These are phyloP conservation scores for Morone saxatilis DNA, from an alignment of 2,113 vertebrate species.

Conservation along the genomic window DNA sequence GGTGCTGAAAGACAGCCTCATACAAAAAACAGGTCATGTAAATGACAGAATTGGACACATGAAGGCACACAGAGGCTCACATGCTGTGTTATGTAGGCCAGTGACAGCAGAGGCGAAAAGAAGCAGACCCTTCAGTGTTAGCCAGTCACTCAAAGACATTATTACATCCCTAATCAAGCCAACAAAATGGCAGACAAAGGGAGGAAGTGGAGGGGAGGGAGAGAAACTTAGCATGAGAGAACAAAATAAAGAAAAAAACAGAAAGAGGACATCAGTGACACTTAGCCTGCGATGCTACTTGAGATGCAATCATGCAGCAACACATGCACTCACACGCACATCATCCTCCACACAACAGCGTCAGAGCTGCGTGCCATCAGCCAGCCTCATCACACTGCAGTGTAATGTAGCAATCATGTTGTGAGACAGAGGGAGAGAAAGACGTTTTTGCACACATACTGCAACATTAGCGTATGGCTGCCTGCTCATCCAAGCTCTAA, in stretches of 20 bases:
- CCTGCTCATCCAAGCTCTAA: constrained; percentile 48
- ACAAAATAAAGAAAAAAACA: neutral
- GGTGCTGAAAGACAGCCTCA: neutral
- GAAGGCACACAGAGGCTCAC: neutral
- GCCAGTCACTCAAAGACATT: constrained; percentile 21
- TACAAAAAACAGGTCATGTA: neutral
- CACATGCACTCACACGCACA: constrained; percentile 8
- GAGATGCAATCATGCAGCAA: constrained; percentile 35
- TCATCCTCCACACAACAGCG: constrained; percentile 12
- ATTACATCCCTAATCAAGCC: constrained; percentile 10
- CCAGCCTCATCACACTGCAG: constrained; percentile 27
- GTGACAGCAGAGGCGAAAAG: neutral
- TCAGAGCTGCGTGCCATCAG: constrained; percentile 46
- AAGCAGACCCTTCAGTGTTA: neutral
- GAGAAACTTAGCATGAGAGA: neutral
- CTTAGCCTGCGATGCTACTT: constrained; percentile 27
- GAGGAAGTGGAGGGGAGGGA: too few species aligned
- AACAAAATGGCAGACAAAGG: constrained; percentile 43
- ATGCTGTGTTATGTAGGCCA: neutral
- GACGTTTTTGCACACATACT: constrained; percentile 19
- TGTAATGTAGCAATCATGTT: constrained; percentile 39
- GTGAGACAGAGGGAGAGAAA: constrained; percentile 23
- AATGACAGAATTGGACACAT: neutral
- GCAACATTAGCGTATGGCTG: constrained; percentile 12
- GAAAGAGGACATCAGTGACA: constrained; percentile 30